Evolutionary conservation across 2,888 invertebrate genomes (phyloP).

Genomic region (Polylopha cassiicola): DNA sequence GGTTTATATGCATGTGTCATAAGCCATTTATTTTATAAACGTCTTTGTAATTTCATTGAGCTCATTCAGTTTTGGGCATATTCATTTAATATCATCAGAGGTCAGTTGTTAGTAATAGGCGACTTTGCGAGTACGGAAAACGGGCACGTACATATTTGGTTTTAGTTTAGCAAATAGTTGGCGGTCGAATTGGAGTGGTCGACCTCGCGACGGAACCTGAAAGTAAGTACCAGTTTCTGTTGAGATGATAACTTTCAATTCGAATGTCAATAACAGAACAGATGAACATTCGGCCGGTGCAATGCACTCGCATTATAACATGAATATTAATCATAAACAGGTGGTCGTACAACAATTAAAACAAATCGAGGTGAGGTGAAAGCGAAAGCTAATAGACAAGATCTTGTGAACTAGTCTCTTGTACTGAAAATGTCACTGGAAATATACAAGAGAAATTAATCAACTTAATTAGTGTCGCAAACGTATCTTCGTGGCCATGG

Average conservation of each 20-base stretch:
- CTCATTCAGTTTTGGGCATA: slow-evolving; percentile 6
- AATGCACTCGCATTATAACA: slow-evolving; percentile 29
- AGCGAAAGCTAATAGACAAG: slow-evolving; percentile 44
- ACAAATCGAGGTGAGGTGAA: slow-evolving; percentile 40
- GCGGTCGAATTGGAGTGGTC: slow-evolving; percentile 33
- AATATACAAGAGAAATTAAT: slow-evolving; percentile 32
- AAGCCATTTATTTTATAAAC: slow-evolving; percentile 7
- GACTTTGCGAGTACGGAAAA: slow-evolving; percentile 19
- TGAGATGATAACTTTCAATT: slow-evolving; percentile 64
- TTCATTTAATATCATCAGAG: slow-evolving; percentile 12
- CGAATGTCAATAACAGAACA: slow-evolving; percentile 56
- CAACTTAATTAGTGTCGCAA: slow-evolving; percentile 26
- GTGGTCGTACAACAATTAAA: slow-evolving; percentile 22
- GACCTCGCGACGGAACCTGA: slow-evolving; percentile 51
- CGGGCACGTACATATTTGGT: slow-evolving; percentile 8
- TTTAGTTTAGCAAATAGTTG: slow-evolving; percentile 22
- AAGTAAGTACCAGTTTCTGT: slow-evolving; percentile 31
- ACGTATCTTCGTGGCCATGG: neutral
- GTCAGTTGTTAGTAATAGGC: slow-evolving; percentile 4
- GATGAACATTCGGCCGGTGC: slow-evolving; percentile 33
- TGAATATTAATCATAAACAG: slow-evolving; percentile 18
- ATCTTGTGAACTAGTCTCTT: slow-evolving; percentile 43
- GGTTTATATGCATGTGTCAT: slow-evolving; percentile 1
- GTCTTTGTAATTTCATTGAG: slow-evolving; percentile 7
- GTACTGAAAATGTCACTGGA: slow-evolving; percentile 30